Conservation (phyloP, 2,113 vertebrate species). For the Verasper variegatus region DNA sequence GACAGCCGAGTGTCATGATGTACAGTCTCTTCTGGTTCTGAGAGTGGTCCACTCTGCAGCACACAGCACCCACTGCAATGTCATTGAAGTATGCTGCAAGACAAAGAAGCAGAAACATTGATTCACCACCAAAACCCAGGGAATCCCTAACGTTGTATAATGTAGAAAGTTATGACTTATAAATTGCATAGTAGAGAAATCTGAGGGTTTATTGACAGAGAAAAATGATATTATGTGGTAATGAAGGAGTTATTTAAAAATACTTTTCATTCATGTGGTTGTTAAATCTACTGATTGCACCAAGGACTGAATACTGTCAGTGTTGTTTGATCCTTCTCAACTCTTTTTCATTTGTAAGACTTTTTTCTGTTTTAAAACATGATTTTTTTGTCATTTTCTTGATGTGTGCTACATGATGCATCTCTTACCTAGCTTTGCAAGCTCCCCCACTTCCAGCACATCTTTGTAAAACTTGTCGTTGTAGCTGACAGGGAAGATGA, state of each 20-base stretch:
- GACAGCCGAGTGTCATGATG: conserved; percentile 99
- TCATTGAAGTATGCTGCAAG: conserved; percentile 98
- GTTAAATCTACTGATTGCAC: not conserved
- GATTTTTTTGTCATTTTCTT: not conserved
- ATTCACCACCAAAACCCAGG: not conserved
- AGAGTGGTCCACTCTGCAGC: conserved; percentile 99
- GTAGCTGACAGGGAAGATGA: conserved; percentile 99
- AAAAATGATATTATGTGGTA: not conserved
- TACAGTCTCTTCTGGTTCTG: conserved; percentile 99
- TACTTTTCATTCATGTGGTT: not conserved
- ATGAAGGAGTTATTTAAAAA: not conserved
- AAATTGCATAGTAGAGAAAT: not conserved
- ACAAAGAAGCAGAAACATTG: not conserved
- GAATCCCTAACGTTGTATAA: not conserved
- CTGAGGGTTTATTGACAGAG: not conserved
- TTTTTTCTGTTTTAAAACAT: not conserved
- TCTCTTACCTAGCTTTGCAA: conserved; percentile 94
- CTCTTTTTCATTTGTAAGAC: not conserved
- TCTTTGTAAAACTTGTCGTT: conserved; percentile 99
- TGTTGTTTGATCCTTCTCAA: not conserved
- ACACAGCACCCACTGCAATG: conserved; percentile 98
- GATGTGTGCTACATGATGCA: not conserved
- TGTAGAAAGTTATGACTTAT: not conserved
- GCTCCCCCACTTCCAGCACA: conserved; percentile 98
- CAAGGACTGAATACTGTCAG: not conserved